Evolutionary conservation across 2,888 invertebrate genomes (phyloP).

Genomic region (Zaprionus obscuricornis): DNA sequence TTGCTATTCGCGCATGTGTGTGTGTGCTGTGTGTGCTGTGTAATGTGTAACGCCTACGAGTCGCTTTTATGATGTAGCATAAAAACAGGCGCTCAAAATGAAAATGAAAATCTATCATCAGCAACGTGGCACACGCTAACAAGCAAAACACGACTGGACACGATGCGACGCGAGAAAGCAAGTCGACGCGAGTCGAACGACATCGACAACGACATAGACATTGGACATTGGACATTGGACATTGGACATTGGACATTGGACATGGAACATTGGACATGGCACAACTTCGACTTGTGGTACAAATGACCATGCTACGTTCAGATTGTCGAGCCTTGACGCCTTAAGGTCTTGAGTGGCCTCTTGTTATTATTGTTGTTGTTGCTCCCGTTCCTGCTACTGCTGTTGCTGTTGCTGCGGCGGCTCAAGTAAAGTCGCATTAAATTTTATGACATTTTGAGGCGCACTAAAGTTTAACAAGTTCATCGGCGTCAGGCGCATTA

Average conservation of each 20-base stretch:
- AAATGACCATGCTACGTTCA: conserved; percentile 59
- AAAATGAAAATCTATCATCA: conserved; percentile 73
- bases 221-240: too few relatives aligned
- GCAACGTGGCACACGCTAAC: conserved; percentile 52
- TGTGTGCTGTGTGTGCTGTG: conserved; percentile 22
- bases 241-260: too few relatives aligned
- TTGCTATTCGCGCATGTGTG: conserved; percentile 6
- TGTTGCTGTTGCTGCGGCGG: too few relatives aligned
- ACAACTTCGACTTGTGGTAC: conserved; percentile 13
- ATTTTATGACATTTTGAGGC: conserved; percentile 72
- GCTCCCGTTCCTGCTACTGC: not conserved
- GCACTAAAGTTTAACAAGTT: conserved; percentile 70
- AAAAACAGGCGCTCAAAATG: conserved; percentile 61
- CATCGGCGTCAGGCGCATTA: conserved; percentile 46
- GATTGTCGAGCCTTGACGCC: conserved; percentile 35
- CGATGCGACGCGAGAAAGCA: too few relatives aligned
- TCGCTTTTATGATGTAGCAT: conserved; percentile 68
- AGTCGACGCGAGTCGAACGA: conserved; percentile 1
- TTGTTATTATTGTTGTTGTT: conserved; percentile 5
- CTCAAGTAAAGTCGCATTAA: conserved; percentile 53
- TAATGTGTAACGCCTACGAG: conserved; percentile 67
- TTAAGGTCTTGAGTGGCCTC: conserved; percentile 31
- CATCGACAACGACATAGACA: too few relatives aligned
- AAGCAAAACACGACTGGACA: conserved; percentile 38
- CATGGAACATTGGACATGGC: conserved; percentile 7